Conservation (phyloP, 2,797 vertebrate species). For the Strix occidentalis region DNA sequence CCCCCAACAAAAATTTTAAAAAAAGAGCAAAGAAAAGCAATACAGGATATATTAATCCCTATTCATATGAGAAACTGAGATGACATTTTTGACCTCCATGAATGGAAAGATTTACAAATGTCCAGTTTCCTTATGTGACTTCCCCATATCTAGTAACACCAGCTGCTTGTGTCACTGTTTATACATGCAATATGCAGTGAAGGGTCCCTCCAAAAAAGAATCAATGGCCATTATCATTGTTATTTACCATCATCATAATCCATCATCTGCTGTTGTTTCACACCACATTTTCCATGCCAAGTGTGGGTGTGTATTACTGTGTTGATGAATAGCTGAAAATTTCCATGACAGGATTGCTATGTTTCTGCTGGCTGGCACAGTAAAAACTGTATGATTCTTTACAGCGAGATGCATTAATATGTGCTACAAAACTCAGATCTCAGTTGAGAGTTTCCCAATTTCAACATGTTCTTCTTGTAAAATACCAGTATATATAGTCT, state of each 20-base stretch:
- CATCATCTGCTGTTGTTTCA: conserved; percentile 56
- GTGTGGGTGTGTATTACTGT: not conserved
- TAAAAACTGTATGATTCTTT: not conserved
- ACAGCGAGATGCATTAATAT: not conserved
- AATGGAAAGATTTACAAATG: not conserved
- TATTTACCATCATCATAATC: conserved; percentile 63
- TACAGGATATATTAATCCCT: not conserved
- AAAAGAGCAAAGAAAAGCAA: not conserved
- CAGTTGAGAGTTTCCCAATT: not conserved
- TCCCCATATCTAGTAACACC: conserved; percentile 22
- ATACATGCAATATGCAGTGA: not conserved
- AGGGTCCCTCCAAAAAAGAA: conserved; percentile 18
- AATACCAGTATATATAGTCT: not conserved
- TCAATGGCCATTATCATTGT: conserved; percentile 63
- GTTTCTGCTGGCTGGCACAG: not conserved
- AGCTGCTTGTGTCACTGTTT: conserved; percentile 34
- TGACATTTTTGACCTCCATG: not conserved
- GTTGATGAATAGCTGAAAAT: conserved; percentile 59
- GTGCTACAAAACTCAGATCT: not conserved
- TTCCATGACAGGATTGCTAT: conserved; percentile 15
- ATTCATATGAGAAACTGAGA: not conserved
- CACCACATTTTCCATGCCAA: conserved; percentile 42
- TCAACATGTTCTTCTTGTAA: not conserved
- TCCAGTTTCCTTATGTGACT: not conserved
- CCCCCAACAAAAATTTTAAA: not conserved